These are phyloP conservation scores for Sebastes itinus DNA, from an alignment of 2,797 vertebrate genomes.

Conservation along the genomic window DNA sequence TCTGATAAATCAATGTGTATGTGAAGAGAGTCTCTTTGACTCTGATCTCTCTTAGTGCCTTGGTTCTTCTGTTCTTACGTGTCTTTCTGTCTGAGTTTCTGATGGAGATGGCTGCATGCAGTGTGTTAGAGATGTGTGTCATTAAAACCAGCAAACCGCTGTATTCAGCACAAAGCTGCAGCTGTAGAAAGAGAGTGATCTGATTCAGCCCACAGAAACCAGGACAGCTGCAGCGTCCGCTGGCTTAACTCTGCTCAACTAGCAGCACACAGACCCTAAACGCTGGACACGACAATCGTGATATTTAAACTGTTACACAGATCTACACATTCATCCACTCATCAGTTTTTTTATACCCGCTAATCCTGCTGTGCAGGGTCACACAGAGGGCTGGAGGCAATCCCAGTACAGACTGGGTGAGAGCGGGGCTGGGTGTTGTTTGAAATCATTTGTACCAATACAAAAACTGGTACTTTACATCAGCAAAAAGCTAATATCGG, in stretches of 20 bases:
- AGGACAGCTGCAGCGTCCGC: conserved; percentile 59
- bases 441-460: neutral
- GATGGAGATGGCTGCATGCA: neutral
- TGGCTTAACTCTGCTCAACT: conserved; percentile 34
- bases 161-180: conserved; percentile 52
- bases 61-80: neutral
- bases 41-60: neutral
- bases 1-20: neutral
- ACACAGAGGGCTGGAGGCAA: neutral
- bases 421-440: neutral
- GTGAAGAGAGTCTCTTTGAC: neutral
- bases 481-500: neutral
- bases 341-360: neutral
- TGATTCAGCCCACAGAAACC: conserved; percentile 37
- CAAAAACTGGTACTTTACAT: neutral
- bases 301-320: conserved; percentile 17
- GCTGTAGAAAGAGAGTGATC: conserved; percentile 55
- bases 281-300: conserved; percentile 31
- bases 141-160: conserved; percentile 25
- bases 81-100: neutral
- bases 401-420: neutral
- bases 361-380: neutral
- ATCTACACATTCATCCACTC: conserved; percentile 20
- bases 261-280: conserved; percentile 28
- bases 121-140: neutral